Evolutionary conservation across 2,888 invertebrate genomes (phyloP), one percentile per base, ranked within the genome.

Genomic region (Rhingia campestris): DNA sequence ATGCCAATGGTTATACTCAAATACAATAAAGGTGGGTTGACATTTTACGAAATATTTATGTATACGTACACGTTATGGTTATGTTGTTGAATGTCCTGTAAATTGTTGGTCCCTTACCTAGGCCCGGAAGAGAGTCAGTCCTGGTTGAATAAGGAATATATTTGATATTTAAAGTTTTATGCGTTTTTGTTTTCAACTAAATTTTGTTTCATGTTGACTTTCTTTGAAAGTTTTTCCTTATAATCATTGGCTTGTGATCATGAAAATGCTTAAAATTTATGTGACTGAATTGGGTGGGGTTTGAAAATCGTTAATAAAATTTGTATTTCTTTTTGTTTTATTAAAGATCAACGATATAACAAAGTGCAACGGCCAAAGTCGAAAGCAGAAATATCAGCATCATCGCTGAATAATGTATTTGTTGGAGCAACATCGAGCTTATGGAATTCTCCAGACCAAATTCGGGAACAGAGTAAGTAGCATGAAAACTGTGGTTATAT

Each of bases 401-500:
- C 89, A 10, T 88, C 89, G 6, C 74, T 89, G 79, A 91, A 91
- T 86, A 91, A 91, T 77, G 88, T 91, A 39, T 89, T 89, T 54
- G 88, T 90, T 86, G 91, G 91, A 67, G 90, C 90, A 73, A 91
- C 91, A 64, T 90, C 91, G 76, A 91, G 90, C 75, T 88, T 91
- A 84, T 91, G 90, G 91, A 91, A 91, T 86, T 88, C 90, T 39
- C 90, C 90, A 86, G 91, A 91, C 87, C 90, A 90, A 79, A 86
- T 76, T 81, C 70, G 85, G 63, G 85, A 89, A 81, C 89, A 89
- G 86, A 88, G 91, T 91, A 73, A 90, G 90, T 88, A 75, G n/a
- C n/a, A n/a, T n/a, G n/a, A n/a, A n/a, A n/a, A n/a, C n/a, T n/a
- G n/a, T n/a, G 7, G 41, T 10, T 10, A 41, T n/a, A 14, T 6